A percentile compares a stretch with the other conserved stretches of the same genome.
Conservation (phyloP, 2,113 vertebrate genomes). For the Pleuronectes platessa region DNA sequence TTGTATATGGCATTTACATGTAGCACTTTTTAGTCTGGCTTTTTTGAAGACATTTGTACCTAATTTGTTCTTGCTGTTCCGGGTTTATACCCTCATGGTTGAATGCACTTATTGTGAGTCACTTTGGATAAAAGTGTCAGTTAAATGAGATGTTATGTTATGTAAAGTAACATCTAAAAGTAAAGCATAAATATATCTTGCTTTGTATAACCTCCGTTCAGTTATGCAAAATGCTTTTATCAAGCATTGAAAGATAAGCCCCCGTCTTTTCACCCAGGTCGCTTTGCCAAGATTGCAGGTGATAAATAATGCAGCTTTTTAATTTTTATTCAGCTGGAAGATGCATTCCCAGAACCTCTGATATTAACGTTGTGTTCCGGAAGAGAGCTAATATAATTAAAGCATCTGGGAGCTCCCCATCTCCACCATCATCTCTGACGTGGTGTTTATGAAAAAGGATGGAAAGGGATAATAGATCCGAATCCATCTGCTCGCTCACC, state of each 20-base stretch:
- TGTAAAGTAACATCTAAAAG: too few species aligned
- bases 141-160: too few species aligned
- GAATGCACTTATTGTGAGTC: too few species aligned
- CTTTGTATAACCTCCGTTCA: not conserved
- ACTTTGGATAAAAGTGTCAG: too few species aligned
- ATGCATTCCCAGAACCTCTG: slow-evolving; percentile 65
- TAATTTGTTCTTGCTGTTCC: too few species aligned
- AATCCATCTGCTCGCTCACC: slow-evolving; percentile 67
- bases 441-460: slow-evolving; percentile 73
- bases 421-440: slow-evolving; percentile 72
- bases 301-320: slow-evolving; percentile 74
- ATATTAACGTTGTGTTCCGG: slow-evolving; percentile 67
- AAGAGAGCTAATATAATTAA: slow-evolving; percentile 74
- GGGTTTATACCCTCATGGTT: too few species aligned
- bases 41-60: too few species aligned
- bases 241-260: slow-evolving; percentile 20
- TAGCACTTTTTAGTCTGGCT: too few species aligned
- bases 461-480: slow-evolving; percentile 66
- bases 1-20: too few species aligned
- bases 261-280: slow-evolving; percentile 25
- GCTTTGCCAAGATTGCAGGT: slow-evolving; percentile 30
- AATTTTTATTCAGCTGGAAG: slow-evolving; percentile 62
- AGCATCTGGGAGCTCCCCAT: slow-evolving; percentile 64
- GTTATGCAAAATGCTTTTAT: not conserved
- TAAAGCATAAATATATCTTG: not conserved